Conservation (phyloP, 37 sponge, comb jelly and placozoan genomes). For the Crambe crambe region DNA sequence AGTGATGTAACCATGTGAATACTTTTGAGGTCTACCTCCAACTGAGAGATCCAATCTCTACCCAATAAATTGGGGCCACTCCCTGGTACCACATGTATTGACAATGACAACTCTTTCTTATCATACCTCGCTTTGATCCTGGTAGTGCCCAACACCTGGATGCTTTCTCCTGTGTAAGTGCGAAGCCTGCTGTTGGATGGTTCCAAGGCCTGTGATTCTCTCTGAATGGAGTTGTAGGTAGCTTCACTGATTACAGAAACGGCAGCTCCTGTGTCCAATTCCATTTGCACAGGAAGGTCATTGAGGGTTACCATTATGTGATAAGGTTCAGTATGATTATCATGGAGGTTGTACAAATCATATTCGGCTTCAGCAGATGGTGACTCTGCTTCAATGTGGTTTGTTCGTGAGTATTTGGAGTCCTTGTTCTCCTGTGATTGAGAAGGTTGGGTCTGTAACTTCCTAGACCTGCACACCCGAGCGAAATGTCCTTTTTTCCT, state of each 20-base stretch:
- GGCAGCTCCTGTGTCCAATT: constrained; percentile 15
- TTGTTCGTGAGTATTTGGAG: too few species aligned
- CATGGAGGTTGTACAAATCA: background rate
- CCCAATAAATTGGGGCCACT: constrained; percentile 46
- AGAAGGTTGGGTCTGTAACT: background rate
- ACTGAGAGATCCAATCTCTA: constrained; percentile 18
- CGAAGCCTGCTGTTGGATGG: background rate
- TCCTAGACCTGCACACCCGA: background rate
- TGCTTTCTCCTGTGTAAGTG: constrained; percentile 20
- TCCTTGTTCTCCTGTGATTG: background rate
- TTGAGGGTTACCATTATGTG: background rate
- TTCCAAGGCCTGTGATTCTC: background rate
- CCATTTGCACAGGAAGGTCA: background rate
- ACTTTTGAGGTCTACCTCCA: background rate
- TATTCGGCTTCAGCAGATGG: background rate
- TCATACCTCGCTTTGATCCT: constrained; percentile 1
- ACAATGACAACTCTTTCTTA: constrained; percentile 3
- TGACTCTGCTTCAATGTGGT: too few species aligned
- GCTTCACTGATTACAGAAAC: background rate
- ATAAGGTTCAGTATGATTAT: background rate
- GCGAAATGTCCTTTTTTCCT: constrained; percentile 3
- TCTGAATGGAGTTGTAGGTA: background rate
- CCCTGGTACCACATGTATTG: background rate
- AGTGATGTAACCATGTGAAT: background rate
- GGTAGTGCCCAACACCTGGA: background rate